Evolutionary conservation across 2,113 vertebrate genomes (phyloP), one percentile per base, ranked within the genome.

Genomic region (Ceyx cyanopectus): DNA sequence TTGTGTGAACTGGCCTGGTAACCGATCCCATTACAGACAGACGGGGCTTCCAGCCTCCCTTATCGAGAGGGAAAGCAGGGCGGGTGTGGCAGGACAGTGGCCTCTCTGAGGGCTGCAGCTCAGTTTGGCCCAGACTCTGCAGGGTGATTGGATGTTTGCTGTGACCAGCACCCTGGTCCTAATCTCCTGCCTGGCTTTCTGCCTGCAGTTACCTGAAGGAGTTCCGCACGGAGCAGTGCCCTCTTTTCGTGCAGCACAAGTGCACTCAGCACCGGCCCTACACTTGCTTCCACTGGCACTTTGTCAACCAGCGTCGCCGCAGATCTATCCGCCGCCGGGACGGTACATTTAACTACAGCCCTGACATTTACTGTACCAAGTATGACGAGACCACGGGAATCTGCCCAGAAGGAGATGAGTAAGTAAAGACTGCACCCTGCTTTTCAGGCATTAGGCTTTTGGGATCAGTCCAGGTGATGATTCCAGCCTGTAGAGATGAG

Each of bases 251-350:
- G 70, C 99, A 99, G 91, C 99, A 99, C 95, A 99, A 99, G 97
- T 99, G 99, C 96, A 98, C 99, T 5, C 99, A 99, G 97, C 99
- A 99, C 89, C 97, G 99, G 48, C 99, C 99, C 86, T 99, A 99
- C 78, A 99, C 99, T 96, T 99, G 99, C 95, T 99, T 99, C 98
- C 98, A 99, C 96, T 99, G 99, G 99, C 99, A 99, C 96, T 99
- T 99, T 91, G 98, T 99, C 81, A 99, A 99, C 97, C 99, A 99
- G 97, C 97, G 99, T 32, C 98, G 99, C 12, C 98, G 99, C 79
- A 97, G 99, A n/a, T 99, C 99, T 62, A 98, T 99, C 88, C 98
- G 99, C 81, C 98, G 98, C 86, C 98, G 99, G 70, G 99, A 99
- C 70, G 99, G 99, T 14, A 99, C 99, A 17, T 99, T 99, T 95